Base-by-base conservation (phyloP, 2,113 vertebrate species). In the Patagioenas fasciata region DNA sequence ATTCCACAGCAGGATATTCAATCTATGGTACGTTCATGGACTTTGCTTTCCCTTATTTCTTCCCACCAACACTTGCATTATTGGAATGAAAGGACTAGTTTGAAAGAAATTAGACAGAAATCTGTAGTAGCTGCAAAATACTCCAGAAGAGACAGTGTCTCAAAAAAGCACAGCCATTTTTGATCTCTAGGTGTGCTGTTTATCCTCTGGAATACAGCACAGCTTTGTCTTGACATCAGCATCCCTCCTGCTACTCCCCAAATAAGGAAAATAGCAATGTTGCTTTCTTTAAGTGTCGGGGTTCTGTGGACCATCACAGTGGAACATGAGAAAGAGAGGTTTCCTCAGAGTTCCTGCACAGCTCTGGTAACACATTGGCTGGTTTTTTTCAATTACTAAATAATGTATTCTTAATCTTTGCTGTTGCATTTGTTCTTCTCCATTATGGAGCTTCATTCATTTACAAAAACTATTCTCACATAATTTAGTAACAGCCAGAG, bases 1-100 rank as follows among this genome's bases (percentile, higher is more conserved):
- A 99, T 97, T 99, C 99, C 80, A 99, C 99, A 11, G 98, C 99
- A 25, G 99, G 99, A 66, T 99, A 99, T 98, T 99, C 99, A 57
- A 97, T 99, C 97, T 99, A 99, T 25, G 99, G 99, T 99, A 98
- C 62, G 97, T 69, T 57, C 8, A 11, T 8, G 2, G 31, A 50
- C 62, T 48, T 83, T 48, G 13, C 21, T 78, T 58, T 61, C 31
- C 10, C 21, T 36, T 71, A 29, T 25, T 50, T 80, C n/a, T 40
- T 89, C 38, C 17, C 25, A 15, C 6, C 31, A 58, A 13, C 57
- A 51, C 19, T 78, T 82, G 67, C 13, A 23, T 75, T 72, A 40
- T 20, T 69, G 50, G 28, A 92, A 92, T 10, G 3, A 74, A 93
- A 83, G 11, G 21, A 51, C 28, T 65, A 40, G 47, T 47, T 25